Conservation (phyloP, 1,140 invertebrate genomes). For the Zaprionus ghesquierei region DNA sequence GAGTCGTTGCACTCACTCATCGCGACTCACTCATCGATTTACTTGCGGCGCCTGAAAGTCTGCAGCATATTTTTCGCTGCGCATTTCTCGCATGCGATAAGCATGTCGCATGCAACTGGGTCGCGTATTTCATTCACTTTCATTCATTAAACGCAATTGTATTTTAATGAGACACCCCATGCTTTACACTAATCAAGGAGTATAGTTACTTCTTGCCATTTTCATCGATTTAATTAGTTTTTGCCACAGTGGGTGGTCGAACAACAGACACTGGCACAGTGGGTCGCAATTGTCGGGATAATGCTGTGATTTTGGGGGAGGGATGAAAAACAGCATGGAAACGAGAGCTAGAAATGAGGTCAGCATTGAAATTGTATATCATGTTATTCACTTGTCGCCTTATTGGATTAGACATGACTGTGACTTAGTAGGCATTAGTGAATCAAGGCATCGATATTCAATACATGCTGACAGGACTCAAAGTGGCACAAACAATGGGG, state of each 20-base stretch:
- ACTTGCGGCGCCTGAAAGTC: slow-evolving; percentile 91
- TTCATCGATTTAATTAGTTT: slow-evolving; percentile 5
- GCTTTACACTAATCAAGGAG: background rate
- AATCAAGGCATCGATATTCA: background rate
- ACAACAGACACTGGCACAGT: background rate
- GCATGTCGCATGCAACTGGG: background rate
- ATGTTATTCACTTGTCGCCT: background rate
- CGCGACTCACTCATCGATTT: slow-evolving; percentile 83
- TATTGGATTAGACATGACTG: slow-evolving; percentile 18
- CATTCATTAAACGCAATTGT: background rate
- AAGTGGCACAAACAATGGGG: background rate
- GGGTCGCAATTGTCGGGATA: slow-evolving; percentile 1
- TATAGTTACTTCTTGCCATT: background rate
- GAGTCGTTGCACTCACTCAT: background rate
- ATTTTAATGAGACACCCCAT: background rate
- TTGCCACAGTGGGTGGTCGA: background rate
- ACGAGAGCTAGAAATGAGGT: slow-evolving; percentile 12
- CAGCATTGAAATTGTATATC: slow-evolving; percentile 17
- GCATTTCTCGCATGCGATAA: slow-evolving; percentile 3
- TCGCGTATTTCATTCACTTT: background rate
- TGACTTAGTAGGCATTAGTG: background rate
- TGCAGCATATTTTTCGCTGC: slow-evolving; percentile 83
- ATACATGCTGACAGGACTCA: background rate
- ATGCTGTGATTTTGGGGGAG: background rate
- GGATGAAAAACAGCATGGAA: background rate